Conservation (phyloP, 2,113 vertebrate genomes). For the Syrrhaptes paradoxus region DNA sequence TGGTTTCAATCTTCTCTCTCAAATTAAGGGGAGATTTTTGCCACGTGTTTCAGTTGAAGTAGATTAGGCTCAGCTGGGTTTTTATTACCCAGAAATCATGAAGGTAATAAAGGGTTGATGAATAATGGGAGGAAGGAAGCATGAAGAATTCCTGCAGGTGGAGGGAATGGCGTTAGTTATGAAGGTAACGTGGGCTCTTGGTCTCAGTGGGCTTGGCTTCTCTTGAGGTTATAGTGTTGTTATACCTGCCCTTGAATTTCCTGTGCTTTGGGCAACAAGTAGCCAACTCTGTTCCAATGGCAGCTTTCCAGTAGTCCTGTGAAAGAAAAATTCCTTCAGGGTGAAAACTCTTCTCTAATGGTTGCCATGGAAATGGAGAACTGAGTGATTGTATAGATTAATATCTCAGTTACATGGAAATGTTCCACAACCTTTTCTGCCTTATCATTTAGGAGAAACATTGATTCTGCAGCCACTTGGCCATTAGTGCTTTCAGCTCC, state of each 20-base stretch:
- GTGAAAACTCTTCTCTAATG: neutral
- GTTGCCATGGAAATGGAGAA: slow-evolving; percentile 42
- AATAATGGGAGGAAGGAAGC: neutral
- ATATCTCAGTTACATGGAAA: slow-evolving; percentile 1
- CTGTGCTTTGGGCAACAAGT: neutral
- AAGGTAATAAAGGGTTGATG: neutral
- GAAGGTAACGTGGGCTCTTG: neutral
- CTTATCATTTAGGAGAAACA: neutral
- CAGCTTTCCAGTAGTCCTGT: neutral
- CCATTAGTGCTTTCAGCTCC: neutral
- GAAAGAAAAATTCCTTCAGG: slow-evolving; percentile 15
- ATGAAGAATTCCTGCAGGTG: neutral
- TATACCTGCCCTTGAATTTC: neutral
- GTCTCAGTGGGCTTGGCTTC: neutral
- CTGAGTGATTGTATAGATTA: neutral
- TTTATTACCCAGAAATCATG: neutral
- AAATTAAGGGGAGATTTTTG: neutral
- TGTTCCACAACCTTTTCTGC: neutral
- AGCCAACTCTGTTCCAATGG: neutral
- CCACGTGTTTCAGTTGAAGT: rapidly evolving
- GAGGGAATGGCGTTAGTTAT: neutral
- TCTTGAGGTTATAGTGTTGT: neutral
- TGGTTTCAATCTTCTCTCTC: neutral
- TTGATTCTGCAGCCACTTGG: neutral
- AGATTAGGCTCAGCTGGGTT: neutral